phyloP scores from a whole-genome alignment of 2,113 vertebrate genomes.

The Tiliqua scincoides region DNA sequence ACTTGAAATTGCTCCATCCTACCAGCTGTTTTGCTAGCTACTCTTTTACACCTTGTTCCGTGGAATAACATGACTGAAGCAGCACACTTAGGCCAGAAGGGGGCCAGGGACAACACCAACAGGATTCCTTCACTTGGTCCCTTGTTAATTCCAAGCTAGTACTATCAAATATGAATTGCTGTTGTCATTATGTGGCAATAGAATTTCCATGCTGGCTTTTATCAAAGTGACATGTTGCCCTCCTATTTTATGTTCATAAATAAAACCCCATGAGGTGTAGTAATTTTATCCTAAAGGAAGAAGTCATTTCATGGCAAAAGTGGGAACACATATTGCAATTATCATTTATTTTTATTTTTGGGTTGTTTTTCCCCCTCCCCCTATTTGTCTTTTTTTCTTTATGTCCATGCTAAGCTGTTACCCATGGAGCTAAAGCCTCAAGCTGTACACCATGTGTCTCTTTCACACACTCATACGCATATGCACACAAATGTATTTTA shows the following conservation, averaged over 20 bases:
- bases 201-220: not conserved
- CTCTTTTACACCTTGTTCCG: conserved; percentile 11
- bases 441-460: not conserved
- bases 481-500: not conserved
- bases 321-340: not conserved
- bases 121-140: not conserved
- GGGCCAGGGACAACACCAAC: not conserved
- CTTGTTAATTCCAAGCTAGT: not conserved
- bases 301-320: not conserved
- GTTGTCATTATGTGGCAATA: not conserved
- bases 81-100: not conserved
- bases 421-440: not conserved
- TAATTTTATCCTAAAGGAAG: not conserved
- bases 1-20: not conserved
- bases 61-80: not conserved
- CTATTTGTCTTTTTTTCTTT: not conserved
- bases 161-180: not conserved
- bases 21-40: conserved; percentile 5
- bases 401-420: not conserved
- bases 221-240: not conserved
- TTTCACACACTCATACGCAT: too few species aligned
- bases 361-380: too few species aligned
- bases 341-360: not conserved
- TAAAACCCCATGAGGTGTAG: not conserved
- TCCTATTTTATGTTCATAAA: not conserved